Conservation (phyloP, 2,888 invertebrate genomes). For the Ichneumoninae sp. region DNA sequence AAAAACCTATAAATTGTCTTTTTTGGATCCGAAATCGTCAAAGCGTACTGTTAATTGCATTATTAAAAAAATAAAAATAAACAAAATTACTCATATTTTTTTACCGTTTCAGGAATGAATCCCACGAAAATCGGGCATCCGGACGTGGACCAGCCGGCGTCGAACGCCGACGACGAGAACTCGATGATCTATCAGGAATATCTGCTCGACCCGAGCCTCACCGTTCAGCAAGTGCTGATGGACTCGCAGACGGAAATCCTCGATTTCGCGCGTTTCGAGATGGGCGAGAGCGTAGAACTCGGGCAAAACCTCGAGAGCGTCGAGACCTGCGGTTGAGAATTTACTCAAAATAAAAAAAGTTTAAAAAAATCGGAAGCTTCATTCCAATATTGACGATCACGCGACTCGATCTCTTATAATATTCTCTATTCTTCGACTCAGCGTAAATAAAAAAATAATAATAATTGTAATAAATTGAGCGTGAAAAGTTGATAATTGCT, state of each 20-base stretch:
- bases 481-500: background rate
- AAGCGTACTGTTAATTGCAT: no score
- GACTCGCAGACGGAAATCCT: conserved; percentile 89
- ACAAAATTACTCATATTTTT: conserved; percentile 11
- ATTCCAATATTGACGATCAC: background rate
- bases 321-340: conserved; percentile 87
- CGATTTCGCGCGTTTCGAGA: conserved; percentile 94
- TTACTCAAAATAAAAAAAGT: background rate
- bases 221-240: conserved; percentile 90
- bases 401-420: conserved; percentile 1
- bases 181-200: conserved; percentile 95
- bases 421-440: conserved; percentile 5
- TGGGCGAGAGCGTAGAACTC: conserved; percentile 88
- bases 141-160: conserved; percentile 87
- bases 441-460: conserved; percentile 50
- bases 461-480: background rate
- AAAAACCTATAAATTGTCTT: no score
- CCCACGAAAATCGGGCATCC: conserved; percentile 90
- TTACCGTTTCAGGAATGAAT: conserved; percentile 88
- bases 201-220: conserved; percentile 90
- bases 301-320: conserved; percentile 86
- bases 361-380: background rate
- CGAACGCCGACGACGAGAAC: conserved; percentile 90
- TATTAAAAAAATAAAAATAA: no score
- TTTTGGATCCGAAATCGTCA: no score